Conservation (phyloP, 2,113 vertebrate genomes). For the Syngnathus typhle region DNA sequence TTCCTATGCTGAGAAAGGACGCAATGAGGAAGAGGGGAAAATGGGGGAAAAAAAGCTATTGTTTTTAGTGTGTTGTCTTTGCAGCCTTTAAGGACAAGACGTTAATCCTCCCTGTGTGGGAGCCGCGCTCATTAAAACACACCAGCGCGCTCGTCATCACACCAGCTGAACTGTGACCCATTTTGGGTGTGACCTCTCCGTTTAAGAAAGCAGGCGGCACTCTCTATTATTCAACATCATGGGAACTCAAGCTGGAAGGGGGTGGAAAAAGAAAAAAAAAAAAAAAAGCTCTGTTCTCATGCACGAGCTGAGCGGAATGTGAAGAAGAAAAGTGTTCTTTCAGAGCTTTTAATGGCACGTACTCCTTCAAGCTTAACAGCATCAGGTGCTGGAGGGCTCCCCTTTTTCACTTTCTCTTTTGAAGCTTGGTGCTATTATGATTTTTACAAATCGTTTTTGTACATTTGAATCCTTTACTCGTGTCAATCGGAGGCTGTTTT, state of each 20-base stretch:
- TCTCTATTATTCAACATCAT: conserved; percentile 53
- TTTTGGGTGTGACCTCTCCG: conserved; percentile 52
- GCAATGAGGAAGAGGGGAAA: conserved; percentile 1
- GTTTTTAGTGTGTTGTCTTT: conserved; percentile 20
- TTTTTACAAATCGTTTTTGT: conserved; percentile 16
- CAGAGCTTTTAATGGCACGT: conserved; percentile 31
- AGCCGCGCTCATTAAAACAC: conserved; percentile 57
- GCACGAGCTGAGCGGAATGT: conserved; percentile 27
- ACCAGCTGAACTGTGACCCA: conserved; percentile 58
- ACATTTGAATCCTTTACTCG: conserved; percentile 3
- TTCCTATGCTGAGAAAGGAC: neutral
- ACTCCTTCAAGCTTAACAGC: conserved; percentile 22
- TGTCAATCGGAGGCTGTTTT: neutral
- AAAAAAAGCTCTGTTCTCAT: conserved; percentile 27
- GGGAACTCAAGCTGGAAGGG: conserved; percentile 45
- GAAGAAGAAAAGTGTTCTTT: conserved; percentile 48
- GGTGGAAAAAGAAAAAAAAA: neutral
- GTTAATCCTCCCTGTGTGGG: conserved; percentile 57
- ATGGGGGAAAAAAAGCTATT: conserved; percentile 13
- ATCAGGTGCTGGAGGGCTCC: conserved; percentile 20
- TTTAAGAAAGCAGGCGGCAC: conserved; percentile 40
- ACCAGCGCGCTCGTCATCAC: conserved; percentile 30
- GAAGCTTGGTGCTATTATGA: conserved; percentile 8
- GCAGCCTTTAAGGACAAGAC: conserved; percentile 34
- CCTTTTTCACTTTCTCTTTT: conserved; percentile 32